Conservation (phyloP, 2,113 vertebrate genomes). For the Sus scrofa region T2T-Sscrofa CM000814.6:107406501-107407000, state of each 20-base stretch:
- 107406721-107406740: background rate
- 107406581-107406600: slow-evolving; percentile 5
- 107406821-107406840: too few relatives aligned
- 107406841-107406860: too few relatives aligned
- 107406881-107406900: too few relatives aligned
- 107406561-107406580: slow-evolving; percentile 50
- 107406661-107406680: slow-evolving; percentile 30
- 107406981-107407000: too few relatives aligned
- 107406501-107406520: slow-evolving; percentile 44
- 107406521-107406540: slow-evolving; percentile 54
- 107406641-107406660: slow-evolving; percentile 30
- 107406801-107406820: too few relatives aligned
- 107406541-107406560: slow-evolving; percentile 58
- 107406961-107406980: too few relatives aligned
- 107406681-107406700: slow-evolving; percentile 52
- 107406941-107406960: too few relatives aligned
- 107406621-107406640: slow-evolving; percentile 46
- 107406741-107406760: background rate
- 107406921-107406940: too few relatives aligned
- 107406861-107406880: too few relatives aligned
- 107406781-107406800: background rate
- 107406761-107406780: background rate
- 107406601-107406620: slow-evolving; percentile 60
- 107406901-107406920: too few relatives aligned
- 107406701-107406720: slow-evolving; percentile 42